A percentile compares a stretch with the other conserved stretches of the same genome.
Evolutionary conservation across 2,113 vertebrate species (phyloP).

Genomic region (Vulpes vulpes): DNA sequence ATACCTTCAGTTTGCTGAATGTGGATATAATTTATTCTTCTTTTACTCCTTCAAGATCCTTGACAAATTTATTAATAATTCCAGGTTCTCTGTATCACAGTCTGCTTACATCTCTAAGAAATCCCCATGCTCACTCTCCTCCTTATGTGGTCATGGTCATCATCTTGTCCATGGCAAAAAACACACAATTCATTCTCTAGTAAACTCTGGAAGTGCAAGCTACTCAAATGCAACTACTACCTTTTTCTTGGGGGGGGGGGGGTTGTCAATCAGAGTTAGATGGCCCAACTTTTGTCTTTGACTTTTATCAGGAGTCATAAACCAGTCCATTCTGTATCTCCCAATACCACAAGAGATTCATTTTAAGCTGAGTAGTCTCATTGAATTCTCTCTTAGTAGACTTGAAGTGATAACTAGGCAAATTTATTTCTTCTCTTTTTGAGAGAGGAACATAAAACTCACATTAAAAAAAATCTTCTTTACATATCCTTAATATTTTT

Average conservation of each 20-base stretch:
- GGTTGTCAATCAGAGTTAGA: not conserved
- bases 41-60: not conserved
- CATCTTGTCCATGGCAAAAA: not conserved
- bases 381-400: not conserved
- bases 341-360: not conserved
- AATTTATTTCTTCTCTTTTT: not conserved
- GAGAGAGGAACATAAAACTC: not conserved
- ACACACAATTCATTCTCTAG: not conserved
- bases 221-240: not conserved
- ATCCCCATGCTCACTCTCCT: not conserved
- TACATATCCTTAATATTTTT: not conserved
- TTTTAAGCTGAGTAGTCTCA: not conserved
- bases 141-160: not conserved
- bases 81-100: not conserved
- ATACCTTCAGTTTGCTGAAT: not conserved
- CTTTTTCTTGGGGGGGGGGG: too few species aligned
- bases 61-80: not conserved
- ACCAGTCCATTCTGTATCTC: not conserved
- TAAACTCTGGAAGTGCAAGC: not conserved
- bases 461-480: not conserved
- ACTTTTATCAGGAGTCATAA: not conserved
- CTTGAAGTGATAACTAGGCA: not conserved
- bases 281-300: not conserved
- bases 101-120: not conserved
- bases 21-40: not conserved